Evolutionary conservation across 2,113 vertebrate genomes (phyloP).

Genomic region (Propithecus coquereli): DNA sequence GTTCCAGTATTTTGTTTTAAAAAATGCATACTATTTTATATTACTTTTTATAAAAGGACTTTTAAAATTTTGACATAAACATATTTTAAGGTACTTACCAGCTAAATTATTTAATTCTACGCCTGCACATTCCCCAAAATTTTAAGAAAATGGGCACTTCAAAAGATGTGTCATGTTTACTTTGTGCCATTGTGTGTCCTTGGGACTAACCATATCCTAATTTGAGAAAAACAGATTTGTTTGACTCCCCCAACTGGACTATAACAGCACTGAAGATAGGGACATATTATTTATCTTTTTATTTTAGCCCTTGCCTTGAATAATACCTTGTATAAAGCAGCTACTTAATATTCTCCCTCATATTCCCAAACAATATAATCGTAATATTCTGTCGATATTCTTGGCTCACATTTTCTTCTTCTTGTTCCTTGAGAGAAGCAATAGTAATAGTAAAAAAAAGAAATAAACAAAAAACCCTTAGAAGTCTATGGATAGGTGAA

Average conservation of each 20-base stretch:
- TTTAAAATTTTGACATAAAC: neutral
- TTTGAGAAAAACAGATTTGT: neutral
- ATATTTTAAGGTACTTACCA: conserved; percentile 2
- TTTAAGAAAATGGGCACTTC: neutral
- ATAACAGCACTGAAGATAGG: neutral
- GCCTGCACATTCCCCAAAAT: neutral
- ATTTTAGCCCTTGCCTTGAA: neutral
- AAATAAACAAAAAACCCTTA: neutral
- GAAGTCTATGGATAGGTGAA: neutral
- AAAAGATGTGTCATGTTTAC: neutral
- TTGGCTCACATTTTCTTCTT: neutral
- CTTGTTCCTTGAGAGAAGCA: neutral
- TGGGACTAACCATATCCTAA: neutral
- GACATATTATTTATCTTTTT: neutral
- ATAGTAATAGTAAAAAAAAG: neutral
- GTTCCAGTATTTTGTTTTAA: neutral
- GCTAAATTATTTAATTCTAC: conserved; percentile 25
- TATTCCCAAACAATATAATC: neutral
- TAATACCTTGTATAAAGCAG: neutral
- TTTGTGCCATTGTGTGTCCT: neutral
- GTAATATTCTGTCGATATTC: neutral
- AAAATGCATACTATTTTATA: neutral
- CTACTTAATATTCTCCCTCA: neutral
- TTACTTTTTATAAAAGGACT: neutral
- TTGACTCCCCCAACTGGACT: neutral